Percentiles rank a stretch among this genome's conserved stretches.
phyloP scores from a whole-genome alignment of 2,113 vertebrate species.

The Notarius lentiginosus region DNA sequence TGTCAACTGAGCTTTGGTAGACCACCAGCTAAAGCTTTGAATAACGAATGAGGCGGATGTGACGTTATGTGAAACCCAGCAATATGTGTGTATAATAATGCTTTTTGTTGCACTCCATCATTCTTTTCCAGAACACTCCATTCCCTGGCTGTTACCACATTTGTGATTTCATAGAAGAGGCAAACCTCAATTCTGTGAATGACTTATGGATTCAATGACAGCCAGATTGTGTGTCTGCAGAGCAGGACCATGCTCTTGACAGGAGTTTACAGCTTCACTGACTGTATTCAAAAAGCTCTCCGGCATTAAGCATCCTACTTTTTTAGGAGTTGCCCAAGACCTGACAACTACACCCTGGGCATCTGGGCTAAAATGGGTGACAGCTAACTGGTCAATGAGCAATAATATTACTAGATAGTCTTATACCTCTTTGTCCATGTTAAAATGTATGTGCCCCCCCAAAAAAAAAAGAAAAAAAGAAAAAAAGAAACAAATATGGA shows the following conservation, averaged over 20 bases:
- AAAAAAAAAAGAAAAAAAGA: neutral
- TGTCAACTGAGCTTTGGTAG: too few relatives aligned
- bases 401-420: neutral
- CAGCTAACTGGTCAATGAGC: neutral
- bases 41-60: too few relatives aligned
- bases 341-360: conserved; percentile 54
- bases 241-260: neutral
- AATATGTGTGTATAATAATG: neutral
- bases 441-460: neutral
- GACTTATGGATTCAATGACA: neutral
- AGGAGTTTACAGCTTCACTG: neutral
- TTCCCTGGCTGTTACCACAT: neutral
- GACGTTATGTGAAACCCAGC: too few relatives aligned
- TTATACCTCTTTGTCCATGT: neutral
- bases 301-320: conserved; percentile 56
- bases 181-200: neutral
- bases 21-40: too few relatives aligned
- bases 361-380: conserved; percentile 72
- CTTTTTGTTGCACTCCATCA: neutral
- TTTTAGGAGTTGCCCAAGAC: conserved; percentile 69
- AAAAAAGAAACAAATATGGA: too few relatives aligned
- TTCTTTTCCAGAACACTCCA: neutral
- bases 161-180: neutral
- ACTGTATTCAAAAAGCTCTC: neutral
- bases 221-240: neutral